Percentiles rank a stretch among this genome's conserved stretches.
Evolutionary conservation across 2,113 vertebrate species (phyloP).

Genomic region (Sinocyclocheilus maitianheensis): DNA sequence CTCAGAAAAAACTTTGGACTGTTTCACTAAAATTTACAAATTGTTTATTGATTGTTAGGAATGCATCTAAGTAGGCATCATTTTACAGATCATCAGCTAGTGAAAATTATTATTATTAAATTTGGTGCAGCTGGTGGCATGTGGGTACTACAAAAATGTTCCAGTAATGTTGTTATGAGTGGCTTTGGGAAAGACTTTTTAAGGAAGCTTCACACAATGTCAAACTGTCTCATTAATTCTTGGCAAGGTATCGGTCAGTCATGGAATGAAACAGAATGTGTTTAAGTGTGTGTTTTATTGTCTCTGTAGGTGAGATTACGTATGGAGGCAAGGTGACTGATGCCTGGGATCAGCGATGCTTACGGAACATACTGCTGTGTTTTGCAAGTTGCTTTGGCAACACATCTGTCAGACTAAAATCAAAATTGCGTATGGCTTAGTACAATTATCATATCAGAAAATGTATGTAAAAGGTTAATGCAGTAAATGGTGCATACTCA

Average conservation of each 20-base stretch:
- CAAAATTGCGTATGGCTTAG: too few species aligned
- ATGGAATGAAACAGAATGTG: conserved; percentile 24
- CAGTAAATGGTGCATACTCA: too few species aligned
- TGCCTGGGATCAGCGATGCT: conserved; percentile 84
- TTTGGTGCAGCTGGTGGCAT: not conserved
- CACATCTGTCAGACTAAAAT: too few species aligned
- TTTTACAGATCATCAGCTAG: conserved; percentile 13
- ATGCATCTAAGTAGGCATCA: not conserved
- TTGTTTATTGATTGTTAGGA: not conserved
- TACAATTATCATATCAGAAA: too few species aligned
- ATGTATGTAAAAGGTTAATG: too few species aligned
- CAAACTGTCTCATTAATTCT: conserved; percentile 27
- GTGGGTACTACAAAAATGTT: not conserved
- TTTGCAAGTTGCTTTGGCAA: conserved; percentile 33
- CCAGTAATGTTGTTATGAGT: conserved; percentile 14
- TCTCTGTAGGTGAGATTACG: conserved; percentile 83
- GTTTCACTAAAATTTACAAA: not conserved
- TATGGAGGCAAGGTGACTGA: conserved; percentile 87
- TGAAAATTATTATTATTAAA: conserved; percentile 4
- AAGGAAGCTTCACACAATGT: conserved; percentile 11
- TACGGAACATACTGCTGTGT: conserved; percentile 76
- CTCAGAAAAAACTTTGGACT: not conserved
- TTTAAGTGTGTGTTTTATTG: conserved; percentile 26
- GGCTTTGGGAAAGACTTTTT: conserved; percentile 1
- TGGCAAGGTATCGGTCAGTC: conserved; percentile 34